Evolutionary conservation across 2,888 invertebrate species (phyloP).

Genomic region (Baccha elongata): DNA sequence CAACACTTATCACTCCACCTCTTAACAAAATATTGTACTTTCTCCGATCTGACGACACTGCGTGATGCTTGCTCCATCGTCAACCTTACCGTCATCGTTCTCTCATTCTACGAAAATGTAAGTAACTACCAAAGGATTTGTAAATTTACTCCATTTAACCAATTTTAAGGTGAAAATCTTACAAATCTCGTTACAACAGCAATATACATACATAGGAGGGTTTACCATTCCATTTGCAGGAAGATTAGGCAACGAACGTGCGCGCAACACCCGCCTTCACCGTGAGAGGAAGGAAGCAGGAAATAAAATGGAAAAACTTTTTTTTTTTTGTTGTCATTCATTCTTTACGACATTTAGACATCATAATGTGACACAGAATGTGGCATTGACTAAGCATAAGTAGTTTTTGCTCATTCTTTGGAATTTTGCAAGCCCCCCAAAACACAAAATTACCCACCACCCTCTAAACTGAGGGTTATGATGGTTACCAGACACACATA

Average conservation of each 20-base stretch:
- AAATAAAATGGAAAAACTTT: constrained; percentile 4
- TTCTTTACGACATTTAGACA: constrained; percentile 65
- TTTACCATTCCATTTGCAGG: constrained; percentile 2
- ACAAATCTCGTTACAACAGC: constrained; percentile 62
- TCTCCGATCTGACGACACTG: neutral
- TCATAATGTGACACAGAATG: constrained; percentile 71
- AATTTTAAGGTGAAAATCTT: constrained; percentile 70
- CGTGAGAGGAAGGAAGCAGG: constrained; percentile 1
- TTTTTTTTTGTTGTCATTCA: neutral
- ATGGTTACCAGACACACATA: constrained; percentile 15
- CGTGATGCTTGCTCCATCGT: neutral
- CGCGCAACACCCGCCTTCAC: neutral
- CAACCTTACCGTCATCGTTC: neutral
- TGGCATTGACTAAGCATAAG: constrained; percentile 71
- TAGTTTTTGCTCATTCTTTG: constrained; percentile 66
- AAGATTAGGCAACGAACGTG: neutral
- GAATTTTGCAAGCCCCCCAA: neutral
- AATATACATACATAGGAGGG: constrained; percentile 15
- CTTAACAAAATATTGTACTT: neutral
- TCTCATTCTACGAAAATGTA: constrained; percentile 23
- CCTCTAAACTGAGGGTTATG: constrained; percentile 18
- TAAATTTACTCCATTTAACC: constrained; percentile 72
- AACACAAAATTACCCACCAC: neutral
- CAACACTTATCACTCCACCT: constrained; percentile 22
- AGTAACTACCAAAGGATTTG: constrained; percentile 69